Base-by-base conservation (phyloP, 2,113 vertebrate species). In the Dicaeum eximium region DNA sequence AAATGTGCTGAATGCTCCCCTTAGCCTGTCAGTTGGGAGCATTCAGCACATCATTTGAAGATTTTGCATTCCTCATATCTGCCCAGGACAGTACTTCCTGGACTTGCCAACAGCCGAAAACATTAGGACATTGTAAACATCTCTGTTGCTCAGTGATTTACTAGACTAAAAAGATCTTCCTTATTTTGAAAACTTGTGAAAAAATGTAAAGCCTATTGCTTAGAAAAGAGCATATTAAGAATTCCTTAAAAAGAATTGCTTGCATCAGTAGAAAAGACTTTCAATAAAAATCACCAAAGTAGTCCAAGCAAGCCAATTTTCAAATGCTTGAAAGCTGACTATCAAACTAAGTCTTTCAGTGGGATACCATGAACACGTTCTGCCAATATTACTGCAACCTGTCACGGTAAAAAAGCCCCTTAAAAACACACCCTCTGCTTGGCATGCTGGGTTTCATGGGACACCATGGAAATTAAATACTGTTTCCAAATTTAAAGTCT, bases 81-180 rank as follows among this genome's bases (percentile, higher is more conserved):
- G 72, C 79, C 88, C 71, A 74, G 85, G 85, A 91, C 28, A 78
- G 56, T 48, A 48, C 8, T 70, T 38, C 60, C 91, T 33, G 85
- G 86, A 84, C 61, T 67, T 83, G 30, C 4, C 51, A 85, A 84
- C 15, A 96, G 96, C 95, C 94, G 95, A 96, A 97, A 97, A 97
- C 93, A 94, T 85, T 37, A 89, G 47, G 71, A 88, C 92, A 97
- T 80, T 97, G 93, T 95, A 97, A 97, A 97, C 90, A 97, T 95
- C 96, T 96, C 88, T 79, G 80, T 1, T 33, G 20, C 22, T 91
- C 35, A 15, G 38, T 47, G 22, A 78, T 74, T 70, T 71, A 45
- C 2, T 44, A 44, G 44, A 90, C 18, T 56, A 24, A 67, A 53
- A 40, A 44, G 7, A 74, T 22, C 10, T 56, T 89, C 47, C 18